Base-by-base conservation (phyloP, 2,888 invertebrate species). In the Urechis unicinctus region DNA sequence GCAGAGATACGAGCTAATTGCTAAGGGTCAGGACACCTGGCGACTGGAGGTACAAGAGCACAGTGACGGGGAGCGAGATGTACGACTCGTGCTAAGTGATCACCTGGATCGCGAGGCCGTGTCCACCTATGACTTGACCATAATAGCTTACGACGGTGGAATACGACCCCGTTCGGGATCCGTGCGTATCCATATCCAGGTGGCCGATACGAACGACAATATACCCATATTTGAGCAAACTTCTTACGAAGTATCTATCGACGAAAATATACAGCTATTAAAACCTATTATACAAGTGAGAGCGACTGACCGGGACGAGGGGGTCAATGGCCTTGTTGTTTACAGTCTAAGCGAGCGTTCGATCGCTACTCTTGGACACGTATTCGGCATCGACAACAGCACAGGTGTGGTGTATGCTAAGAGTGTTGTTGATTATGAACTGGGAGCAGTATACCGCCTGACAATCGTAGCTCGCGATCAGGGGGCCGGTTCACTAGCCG, bases 131-230 rank as follows among this genome's bases (percentile, higher is more conserved):
- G 22, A 26, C n/a, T 44, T 57, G 41, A 47, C 24, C n/a, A 49
- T 59, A 17, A 22, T 46, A 5, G 59, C 56, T n/a, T 22, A 13
- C 31, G 59, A 59, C 50, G 28, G 49, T 5, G 59, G 54, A 2
- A 41, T 13, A 17, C 50, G 53, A 5, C 22, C 51, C 2, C 44
- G 51, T 22, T 53, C 54, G 22, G 59, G 59, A 28, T 25, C 46
- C 17, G 22, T 59, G 24, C 21, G 44, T 30, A 42, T 59, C 21
- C 17, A 24, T 1, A 28, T 59, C 21, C 24, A 28, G 6, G 51
- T 59, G 3, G 52, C 49, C 3, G 59, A 59, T 41, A 52, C 59
- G 43, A 59, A 59, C 49, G 59, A 59, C 44, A 57, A 57, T 49
- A 36, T 1, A 13, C 59, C 59, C 9, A 24, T 29, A 22, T 59